Base-by-base conservation (phyloP, 2,113 vertebrate species). In the Corynorhinus townsendii region DNA sequence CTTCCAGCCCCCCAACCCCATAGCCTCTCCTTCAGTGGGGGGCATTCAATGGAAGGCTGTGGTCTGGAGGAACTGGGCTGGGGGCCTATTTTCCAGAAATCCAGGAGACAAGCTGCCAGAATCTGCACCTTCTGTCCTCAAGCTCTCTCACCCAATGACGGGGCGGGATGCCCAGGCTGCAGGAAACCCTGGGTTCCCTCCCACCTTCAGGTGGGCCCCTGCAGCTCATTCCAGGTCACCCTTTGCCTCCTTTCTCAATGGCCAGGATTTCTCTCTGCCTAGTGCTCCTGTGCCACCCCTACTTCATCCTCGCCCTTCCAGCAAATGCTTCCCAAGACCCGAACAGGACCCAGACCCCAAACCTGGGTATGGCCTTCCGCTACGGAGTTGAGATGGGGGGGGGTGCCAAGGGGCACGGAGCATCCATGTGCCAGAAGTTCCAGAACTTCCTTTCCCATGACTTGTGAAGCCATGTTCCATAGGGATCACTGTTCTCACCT, bases 21-120 rank as follows among this genome's bases (percentile, higher is more conserved):
- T 0, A 24, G 20, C 73, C n/a, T 66, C 33, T 85, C 75, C 47
- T 91, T 59, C 33, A 49, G 56, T 11, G 17, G 52, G n/a, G 19
- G 19, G 33, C 43, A 47, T 54, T 33, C 17, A 79, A 54, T n/a
- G 54, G 11, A 47, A 91, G 68, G 64, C 54, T 56, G 43, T 0
- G 3, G 47, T 49, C 35, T 47, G 49, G 72, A n/a, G 77, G 59
- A 73, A 26, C 81, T 68, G 28, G 14, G 52, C 38, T 47, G 19
- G 35, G 26, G 35, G 7, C 49, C 17, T 1, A 1, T 15, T 35
- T 20, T 28, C 17, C 56, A 72, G 82, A 89, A 93, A 95, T 71
- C 56, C 30, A 82, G 89, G 73, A 88, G 96, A 95, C 90, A 86
- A 91, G 89, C 88, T 83, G 95, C 90, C 94, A 85, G 80, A 92